These are phyloP conservation scores for Erebia ligea DNA, from an alignment of 2,888 invertebrate genomes.

Conservation along the genomic window DNA sequence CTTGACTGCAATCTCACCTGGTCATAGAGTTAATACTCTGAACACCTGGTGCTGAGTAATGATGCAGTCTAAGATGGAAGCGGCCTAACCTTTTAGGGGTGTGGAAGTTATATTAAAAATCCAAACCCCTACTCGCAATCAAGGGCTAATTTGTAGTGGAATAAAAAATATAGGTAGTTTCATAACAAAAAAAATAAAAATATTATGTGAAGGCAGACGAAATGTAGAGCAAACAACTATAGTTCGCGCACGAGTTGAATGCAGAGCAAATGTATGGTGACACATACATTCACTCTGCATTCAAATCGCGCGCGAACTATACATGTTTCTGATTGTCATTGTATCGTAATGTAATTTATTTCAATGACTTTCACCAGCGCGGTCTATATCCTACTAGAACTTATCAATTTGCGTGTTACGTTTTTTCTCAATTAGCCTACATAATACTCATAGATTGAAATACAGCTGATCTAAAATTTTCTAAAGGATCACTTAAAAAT, in stretches of 20 bases:
- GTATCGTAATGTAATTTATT: conserved; percentile 19
- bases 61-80: too few relatives aligned
- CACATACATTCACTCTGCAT: too few relatives aligned
- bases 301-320: too few relatives aligned
- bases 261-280: too few relatives aligned
- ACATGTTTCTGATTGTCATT: not conserved
- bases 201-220: not conserved
- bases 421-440: conserved; percentile 5
- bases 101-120: too few relatives aligned
- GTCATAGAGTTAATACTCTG: too few relatives aligned
- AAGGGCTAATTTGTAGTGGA: too few relatives aligned
- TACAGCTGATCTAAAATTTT: not conserved
- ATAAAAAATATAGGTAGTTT: not conserved
- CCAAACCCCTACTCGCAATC: too few relatives aligned
- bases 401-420: conserved; percentile 5
- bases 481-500: not conserved
- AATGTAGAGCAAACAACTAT: not conserved
- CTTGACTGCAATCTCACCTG: too few relatives aligned
- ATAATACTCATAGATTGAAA: not conserved
- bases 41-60: too few relatives aligned
- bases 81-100: too few relatives aligned
- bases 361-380: conserved; percentile 16
- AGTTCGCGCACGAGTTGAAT: too few relatives aligned
- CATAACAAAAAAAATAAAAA: not conserved
- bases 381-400: not conserved